Base-by-base conservation (phyloP, 2,888 invertebrate species). In the Ethmia dodecea region DNA sequence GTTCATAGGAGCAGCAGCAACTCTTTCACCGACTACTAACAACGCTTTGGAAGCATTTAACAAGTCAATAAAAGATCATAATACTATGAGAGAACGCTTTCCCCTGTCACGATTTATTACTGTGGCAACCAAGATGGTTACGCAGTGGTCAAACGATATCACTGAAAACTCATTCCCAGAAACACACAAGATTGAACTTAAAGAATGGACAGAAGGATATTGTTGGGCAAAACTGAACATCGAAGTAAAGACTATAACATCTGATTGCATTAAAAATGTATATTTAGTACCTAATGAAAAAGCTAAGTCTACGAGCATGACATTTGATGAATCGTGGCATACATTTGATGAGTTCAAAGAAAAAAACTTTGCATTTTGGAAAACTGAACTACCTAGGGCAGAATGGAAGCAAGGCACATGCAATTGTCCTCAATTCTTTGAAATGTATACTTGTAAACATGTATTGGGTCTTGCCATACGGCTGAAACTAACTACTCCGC, bases 41-140 rank as follows among this genome's bases (percentile, higher is more conserved):
- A 38, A 38, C 22, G 37, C 37, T n/a, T 29, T 42, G 13, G 38
- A 42, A 20, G 31, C 42, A 14, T 42, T 42, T 33, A 42, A 42
- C 18, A 38, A 28, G 36, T 30, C 8, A 14, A 38, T 38, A 28
- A 42, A 42, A 34, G 38, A 42, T 25, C 14, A 22, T 11, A 27
- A 40, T 25, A 40, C 40, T 28, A 28, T 37, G 31, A 33, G 43
- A 18, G 40, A 43, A 33, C 41, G 45, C 20, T 15, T 38, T 13
- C 34, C 42, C 30, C 33, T 46, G 33, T 46, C 43, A n/a, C 28
- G 39, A 28, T 47, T 47, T 37, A 25, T 44, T 26, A 14, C 35
- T 14, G 36, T 44, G 16, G 44, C 38, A 8, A 31, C 33, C 26
- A 28, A 44, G 15, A 46, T 48, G 40, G 48, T 42, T 8, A 34